These are phyloP conservation scores for Philypnodon macrostomus DNA, from an alignment of 2,797 vertebrate species.

Conservation along the genomic window DNA sequence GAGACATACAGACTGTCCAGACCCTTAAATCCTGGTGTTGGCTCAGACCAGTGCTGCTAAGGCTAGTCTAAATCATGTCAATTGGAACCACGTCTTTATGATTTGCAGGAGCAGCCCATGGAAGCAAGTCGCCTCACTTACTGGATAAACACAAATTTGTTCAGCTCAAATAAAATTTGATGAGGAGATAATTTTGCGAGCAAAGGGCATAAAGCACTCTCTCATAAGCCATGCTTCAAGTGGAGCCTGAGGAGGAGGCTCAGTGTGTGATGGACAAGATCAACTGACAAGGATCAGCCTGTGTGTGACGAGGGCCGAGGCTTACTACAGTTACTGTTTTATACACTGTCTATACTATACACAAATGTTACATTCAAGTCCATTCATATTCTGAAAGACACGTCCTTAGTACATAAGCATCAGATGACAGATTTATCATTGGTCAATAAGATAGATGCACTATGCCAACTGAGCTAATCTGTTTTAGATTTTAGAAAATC, in stretches of 20 bases:
- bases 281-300: not conserved
- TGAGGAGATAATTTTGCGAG: conserved; percentile 75
- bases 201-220: conserved; percentile 58
- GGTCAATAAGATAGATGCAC: no score
- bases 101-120: conserved; percentile 54
- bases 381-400: no score
- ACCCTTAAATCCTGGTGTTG: conserved; percentile 35
- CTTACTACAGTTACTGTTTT: not conserved
- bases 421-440: no score
- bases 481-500: no score
- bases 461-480: no score
- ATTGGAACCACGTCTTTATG: conserved; percentile 64
- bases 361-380: no score
- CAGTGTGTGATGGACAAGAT: conserved; percentile 42
- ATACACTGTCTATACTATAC: not conserved
- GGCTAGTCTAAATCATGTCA: conserved; percentile 53
- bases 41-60: conserved; percentile 37
- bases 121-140: conserved; percentile 41
- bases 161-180: conserved; percentile 73
- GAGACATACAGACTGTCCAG: conserved; percentile 50
- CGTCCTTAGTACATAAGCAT: no score
- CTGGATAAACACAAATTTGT: conserved; percentile 67
- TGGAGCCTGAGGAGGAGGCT: conserved; percentile 33
- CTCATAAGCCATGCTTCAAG: conserved; percentile 48
- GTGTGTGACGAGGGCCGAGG: not conserved